Percentiles rank a stretch among this genome's conserved stretches.
phyloP scores from a whole-genome alignment of 2,797 vertebrate species.

The Anguilla obscura region DNA sequence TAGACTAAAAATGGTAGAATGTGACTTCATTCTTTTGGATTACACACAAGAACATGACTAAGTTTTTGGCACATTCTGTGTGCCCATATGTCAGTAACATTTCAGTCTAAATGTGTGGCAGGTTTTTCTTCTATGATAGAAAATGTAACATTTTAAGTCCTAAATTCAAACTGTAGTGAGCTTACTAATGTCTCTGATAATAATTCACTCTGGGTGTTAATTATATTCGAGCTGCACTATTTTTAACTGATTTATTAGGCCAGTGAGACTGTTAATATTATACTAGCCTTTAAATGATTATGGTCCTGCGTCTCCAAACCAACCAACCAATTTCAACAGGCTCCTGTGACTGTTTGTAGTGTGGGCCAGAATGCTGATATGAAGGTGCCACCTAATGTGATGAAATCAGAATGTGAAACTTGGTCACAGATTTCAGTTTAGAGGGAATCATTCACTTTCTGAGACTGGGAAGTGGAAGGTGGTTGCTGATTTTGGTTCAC shows the following conservation, averaged over 20 bases:
- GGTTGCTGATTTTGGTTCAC: neutral
- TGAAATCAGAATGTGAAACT: neutral
- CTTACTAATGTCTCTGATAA: neutral
- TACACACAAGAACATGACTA: neutral
- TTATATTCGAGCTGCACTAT: neutral
- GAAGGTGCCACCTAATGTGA: neutral
- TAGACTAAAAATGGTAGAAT: neutral
- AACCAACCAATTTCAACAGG: neutral
- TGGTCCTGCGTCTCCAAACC: neutral
- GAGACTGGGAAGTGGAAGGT: neutral
- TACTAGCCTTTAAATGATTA: neutral
- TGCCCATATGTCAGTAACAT: neutral
- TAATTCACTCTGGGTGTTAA: neutral
- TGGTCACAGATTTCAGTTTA: neutral
- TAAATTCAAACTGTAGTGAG: neutral
- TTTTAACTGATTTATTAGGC: neutral
- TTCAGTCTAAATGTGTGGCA: neutral
- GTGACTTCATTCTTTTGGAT: slow-evolving; percentile 1
- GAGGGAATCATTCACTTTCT: neutral
- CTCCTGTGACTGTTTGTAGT: neutral
- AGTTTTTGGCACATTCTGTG: neutral
- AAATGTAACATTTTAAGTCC: neutral
- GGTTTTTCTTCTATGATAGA: neutral
- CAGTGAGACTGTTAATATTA: neutral
- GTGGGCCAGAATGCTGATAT: neutral